Base-by-base conservation (phyloP, 2,113 vertebrate species). In the Crypturellus undulatus region DNA sequence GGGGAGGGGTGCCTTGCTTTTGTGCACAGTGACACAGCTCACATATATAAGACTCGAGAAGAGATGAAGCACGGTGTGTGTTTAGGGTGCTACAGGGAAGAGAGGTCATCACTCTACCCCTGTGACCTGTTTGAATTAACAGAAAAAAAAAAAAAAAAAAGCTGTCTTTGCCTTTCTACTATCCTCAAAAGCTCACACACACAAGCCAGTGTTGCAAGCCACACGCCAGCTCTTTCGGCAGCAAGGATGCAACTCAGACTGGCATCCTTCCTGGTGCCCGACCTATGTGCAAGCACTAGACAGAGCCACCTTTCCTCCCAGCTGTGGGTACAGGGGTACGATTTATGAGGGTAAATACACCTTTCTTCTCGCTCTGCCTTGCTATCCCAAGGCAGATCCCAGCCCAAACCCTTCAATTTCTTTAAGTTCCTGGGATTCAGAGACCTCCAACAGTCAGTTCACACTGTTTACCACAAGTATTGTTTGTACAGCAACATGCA, bases 401-500 rank as follows among this genome's bases (percentile, higher is more conserved):
- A 75, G 42, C 47, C 47, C 77, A 3, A 79, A 84, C 89, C 38
- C 19, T 30, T 28, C 1, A 0, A 19, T 68, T 63, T 63, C 34
- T 63, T 91, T 19, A 76, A 81, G 43, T 40, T 94, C 56, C 45
- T 84, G 26, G 47, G 70, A 60, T 67, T 80, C 52, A 45, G 9
- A 72, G 78, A 69, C 88, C 84, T 88, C 69, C 67, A 52, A 58
- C 42, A 92, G 59, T 10, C 59, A 80, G 49, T 18, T 95, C 60
- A 58, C 0, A 16, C 70, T 84, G 63, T 86, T 94, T 79, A 76
- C 24, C 77, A 40, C 51, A 7, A 6, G 40, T 22, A 54, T 13
- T 42, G 92, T 92, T 95, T 76, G 92, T 49, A 49, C 49, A 70
- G 34, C 36, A 19, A 71, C 49, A 30, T 25, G 71, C 54, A 77